Evolutionary conservation across 2,797 vertebrate genomes (phyloP), one percentile per base, ranked within the genome.

Genomic region (Petrocephalus schoutedeni): DNA sequence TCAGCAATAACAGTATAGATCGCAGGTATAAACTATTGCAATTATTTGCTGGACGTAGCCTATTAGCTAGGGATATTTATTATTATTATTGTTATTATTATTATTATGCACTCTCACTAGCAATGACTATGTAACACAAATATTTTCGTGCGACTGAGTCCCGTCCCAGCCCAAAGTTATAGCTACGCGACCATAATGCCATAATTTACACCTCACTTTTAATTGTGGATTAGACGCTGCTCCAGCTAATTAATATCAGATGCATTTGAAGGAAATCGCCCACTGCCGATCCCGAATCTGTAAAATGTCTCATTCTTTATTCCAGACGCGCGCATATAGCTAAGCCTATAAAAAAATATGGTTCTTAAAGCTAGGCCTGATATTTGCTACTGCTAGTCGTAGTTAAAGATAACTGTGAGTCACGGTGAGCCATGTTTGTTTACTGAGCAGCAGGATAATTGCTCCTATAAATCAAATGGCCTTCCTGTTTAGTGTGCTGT

Each of bases 141-240:
- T 4, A 16, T 32, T 71, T 71, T 14, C 32, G 28, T n/a, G 23
- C 7, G 80, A 8, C 41, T 87, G 51, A 23, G 87, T 6, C 23
- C 67, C 64, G 59, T n/a, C 61, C 51, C 61, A 74, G 23, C 87
- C 64, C 49, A 54, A 28, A 14, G 49, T 23, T 64, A 9, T 19
- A 16, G 41, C 23, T 87, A 32, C 45, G 64, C 9, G 64, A 36
- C 41, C 45, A 51, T 77, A 23, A 74, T 87, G 51, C 71, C 64
- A 45, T 45, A 45, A 36, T 86, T 36, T 59, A 45, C 9, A 9
- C 36, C 21, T 45, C 21, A 67, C 88, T 59, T 87, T 89, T 89
- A 74, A 86, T 49, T 41, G n/a, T 80, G 56, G 88, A 89, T 87
- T 89, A 71, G 32, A 61, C 23, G 6, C 23, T 21, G 23, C 2